Conservation (phyloP, 2,113 vertebrate genomes). For the Dasyprocta punctata region DNA sequence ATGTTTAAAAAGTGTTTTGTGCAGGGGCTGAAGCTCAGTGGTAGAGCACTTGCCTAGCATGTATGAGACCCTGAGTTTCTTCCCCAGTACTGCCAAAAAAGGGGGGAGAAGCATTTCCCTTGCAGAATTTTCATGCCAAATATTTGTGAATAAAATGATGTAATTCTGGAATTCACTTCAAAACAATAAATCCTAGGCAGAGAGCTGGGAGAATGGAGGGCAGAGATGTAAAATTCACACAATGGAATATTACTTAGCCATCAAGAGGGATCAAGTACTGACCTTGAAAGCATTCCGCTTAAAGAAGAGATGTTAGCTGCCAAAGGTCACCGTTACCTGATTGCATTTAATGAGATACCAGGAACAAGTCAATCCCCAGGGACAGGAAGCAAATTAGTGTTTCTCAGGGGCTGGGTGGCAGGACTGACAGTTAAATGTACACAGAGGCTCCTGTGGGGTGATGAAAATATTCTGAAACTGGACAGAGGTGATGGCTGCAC, state of each 20-base stretch:
- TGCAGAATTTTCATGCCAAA: background rate
- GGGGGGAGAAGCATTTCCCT: background rate
- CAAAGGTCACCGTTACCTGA: background rate
- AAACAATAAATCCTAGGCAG: background rate
- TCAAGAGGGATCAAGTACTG: no score
- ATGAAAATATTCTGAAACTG: background rate
- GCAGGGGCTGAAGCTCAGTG: background rate
- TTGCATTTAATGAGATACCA: background rate
- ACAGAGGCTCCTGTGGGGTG: background rate
- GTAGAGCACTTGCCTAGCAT: background rate
- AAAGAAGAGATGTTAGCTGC: background rate
- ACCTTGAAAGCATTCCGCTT: background rate
- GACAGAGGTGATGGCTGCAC: background rate
- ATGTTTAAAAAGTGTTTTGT: background rate
- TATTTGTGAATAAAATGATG: background rate
- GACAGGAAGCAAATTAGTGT: background rate
- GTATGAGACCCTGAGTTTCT: background rate
- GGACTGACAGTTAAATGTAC: no score
- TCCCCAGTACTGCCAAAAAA: background rate
- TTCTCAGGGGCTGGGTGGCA: background rate
- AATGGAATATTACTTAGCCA: background rate
- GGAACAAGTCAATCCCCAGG: background rate
- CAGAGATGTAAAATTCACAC: rapidly evolving
- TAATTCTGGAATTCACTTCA: background rate
- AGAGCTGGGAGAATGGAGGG: background rate